Evolutionary conservation across 2,797 vertebrate genomes (phyloP).

Genomic region (Pelobates cultripes): DNA sequence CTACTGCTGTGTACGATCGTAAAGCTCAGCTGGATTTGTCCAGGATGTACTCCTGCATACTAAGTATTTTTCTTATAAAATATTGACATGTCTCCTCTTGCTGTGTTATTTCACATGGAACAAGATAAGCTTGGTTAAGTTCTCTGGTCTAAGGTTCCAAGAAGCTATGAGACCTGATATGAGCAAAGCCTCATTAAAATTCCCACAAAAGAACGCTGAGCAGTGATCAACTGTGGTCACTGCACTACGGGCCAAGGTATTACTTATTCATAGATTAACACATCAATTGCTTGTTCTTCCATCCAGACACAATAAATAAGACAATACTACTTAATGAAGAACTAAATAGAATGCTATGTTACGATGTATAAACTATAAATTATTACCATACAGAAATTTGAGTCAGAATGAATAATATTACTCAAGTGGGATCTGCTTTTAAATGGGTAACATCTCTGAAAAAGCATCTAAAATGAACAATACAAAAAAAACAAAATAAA

Average conservation of each 20-base stretch:
- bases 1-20: not conserved
- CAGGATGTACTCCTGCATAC: not conserved
- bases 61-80: conserved; percentile 34
- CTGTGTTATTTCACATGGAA: conserved; percentile 20
- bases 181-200: conserved; percentile 22
- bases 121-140: conserved; percentile 45
- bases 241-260: conserved; percentile 16
- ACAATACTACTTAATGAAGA: not conserved
- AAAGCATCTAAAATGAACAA: too few relatives aligned
- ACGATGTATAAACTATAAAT: too few relatives aligned
- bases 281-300: conserved; percentile 7
- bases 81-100: conserved; percentile 35
- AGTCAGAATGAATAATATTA: too few relatives aligned
- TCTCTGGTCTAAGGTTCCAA: conserved; percentile 28
- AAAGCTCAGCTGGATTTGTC: not conserved
- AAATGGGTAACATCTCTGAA: too few relatives aligned
- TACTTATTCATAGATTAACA: conserved; percentile 34
- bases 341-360: too few relatives aligned
- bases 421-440: too few relatives aligned
- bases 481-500: too few relatives aligned
- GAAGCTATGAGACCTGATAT: conserved; percentile 20
- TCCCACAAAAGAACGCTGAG: conserved; percentile 1
- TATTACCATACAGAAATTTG: too few relatives aligned
- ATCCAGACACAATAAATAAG: not conserved
- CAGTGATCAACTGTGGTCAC: conserved; percentile 13